These are phyloP conservation scores for Sminthurinus aureus DNA, from an alignment of 2,888 invertebrate genomes.

Conservation along the genomic window DNA sequence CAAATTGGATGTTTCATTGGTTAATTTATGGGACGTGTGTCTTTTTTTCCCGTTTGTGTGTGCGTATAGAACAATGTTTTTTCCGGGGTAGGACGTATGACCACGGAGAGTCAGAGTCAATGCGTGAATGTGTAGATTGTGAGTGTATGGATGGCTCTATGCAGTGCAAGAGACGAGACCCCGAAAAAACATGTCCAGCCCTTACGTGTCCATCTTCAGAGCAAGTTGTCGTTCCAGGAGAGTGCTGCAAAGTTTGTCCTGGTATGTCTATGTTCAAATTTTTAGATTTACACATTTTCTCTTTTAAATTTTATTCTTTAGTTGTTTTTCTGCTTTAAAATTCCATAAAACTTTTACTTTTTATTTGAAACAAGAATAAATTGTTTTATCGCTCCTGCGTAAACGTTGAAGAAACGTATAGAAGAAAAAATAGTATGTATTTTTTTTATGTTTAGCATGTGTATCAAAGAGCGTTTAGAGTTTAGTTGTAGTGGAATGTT, in stretches of 20 bases:
- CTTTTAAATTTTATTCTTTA: too few relatives aligned
- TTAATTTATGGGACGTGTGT: background rate
- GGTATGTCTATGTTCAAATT: slow-evolving; percentile 66
- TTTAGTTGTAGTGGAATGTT: too few relatives aligned
- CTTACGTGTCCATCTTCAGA: slow-evolving; percentile 78
- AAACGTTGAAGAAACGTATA: too few relatives aligned
- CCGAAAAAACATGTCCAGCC: slow-evolving; percentile 77
- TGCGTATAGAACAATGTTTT: slow-evolving; percentile 74
- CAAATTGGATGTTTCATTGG: too few relatives aligned
- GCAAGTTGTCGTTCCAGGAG: slow-evolving; percentile 82
- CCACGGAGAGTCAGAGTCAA: slow-evolving; percentile 79
- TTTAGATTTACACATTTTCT: background rate
- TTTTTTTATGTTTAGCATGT: too few relatives aligned
- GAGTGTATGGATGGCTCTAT: slow-evolving; percentile 83
- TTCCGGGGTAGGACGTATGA: slow-evolving; percentile 75
- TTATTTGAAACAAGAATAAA: too few relatives aligned
- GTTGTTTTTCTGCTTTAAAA: too few relatives aligned
- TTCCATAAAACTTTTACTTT: too few relatives aligned
- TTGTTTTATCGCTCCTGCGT: too few relatives aligned
- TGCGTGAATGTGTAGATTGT: slow-evolving; percentile 81
- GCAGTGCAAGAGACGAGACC: slow-evolving; percentile 77
- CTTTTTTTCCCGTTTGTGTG: slow-evolving; percentile 3
- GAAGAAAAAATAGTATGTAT: too few relatives aligned
- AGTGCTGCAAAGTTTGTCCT: slow-evolving; percentile 90
- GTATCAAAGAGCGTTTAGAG: too few relatives aligned